Evolutionary conservation across 2,888 invertebrate genomes (phyloP).

Genomic region (Drosophila paucipuncta): DNA sequence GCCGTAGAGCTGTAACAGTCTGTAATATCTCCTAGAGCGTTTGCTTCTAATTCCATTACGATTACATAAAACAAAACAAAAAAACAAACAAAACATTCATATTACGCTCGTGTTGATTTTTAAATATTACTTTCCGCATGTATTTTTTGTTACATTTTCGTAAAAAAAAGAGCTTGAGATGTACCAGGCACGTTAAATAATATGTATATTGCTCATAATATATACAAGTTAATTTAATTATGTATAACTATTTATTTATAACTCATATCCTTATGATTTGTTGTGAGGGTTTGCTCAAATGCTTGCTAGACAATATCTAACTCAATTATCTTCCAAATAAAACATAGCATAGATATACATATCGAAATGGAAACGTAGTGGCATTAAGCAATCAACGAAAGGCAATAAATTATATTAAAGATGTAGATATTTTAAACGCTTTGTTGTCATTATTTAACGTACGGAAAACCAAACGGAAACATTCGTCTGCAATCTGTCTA

Average conservation of each 20-base stretch:
- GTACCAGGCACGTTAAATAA: slow-evolving; percentile 4
- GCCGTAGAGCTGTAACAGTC: slow-evolving; percentile 42
- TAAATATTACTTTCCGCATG: slow-evolving; percentile 79
- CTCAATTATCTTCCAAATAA: slow-evolving; percentile 72
- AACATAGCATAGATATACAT: slow-evolving; percentile 73
- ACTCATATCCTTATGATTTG: slow-evolving; percentile 50
- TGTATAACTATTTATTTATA: slow-evolving; percentile 35
- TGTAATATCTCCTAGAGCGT: slow-evolving; percentile 41
- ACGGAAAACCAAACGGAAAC: slow-evolving; percentile 45
- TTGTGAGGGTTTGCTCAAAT: slow-evolving; percentile 62
- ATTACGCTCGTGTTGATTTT: slow-evolving; percentile 77
- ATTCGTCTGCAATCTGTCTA: slow-evolving; percentile 47
- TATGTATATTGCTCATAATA: slow-evolving; percentile 38
- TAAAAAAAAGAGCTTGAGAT: slow-evolving; percentile 10
- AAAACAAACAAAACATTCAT: slow-evolving; percentile 48
- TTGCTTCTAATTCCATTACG: slow-evolving; percentile 74
- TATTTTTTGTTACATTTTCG: slow-evolving; percentile 69
- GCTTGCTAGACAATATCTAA: slow-evolving; percentile 61
- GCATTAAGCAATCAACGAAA: slow-evolving; percentile 64
- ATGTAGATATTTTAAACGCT: slow-evolving; percentile 43
- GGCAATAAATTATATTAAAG: slow-evolving; percentile 69
- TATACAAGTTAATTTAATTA: slow-evolving; percentile 51
- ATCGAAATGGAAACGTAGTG: slow-evolving; percentile 63
- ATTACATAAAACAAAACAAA: slow-evolving; percentile 28
- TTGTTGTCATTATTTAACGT: slow-evolving; percentile 7